Evolutionary conservation across 1,140 invertebrate species (phyloP).

Genomic region (Stratiolaelaps scimitus): DNA sequence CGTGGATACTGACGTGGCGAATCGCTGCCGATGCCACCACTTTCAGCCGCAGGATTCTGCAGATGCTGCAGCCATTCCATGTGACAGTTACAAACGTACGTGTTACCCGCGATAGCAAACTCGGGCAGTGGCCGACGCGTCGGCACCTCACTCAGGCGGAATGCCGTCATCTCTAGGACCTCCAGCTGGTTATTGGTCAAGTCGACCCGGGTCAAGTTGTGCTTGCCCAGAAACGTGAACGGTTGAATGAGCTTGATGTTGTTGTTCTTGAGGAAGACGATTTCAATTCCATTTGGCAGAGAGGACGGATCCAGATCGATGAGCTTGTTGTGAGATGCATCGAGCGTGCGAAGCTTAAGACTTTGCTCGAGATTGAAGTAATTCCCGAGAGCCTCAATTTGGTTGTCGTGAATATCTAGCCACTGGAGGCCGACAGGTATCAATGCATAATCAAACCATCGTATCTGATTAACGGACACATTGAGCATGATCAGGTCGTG

Average conservation of each 20-base stretch:
- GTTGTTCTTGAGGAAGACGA: constrained; percentile 69
- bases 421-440: constrained; percentile 67
- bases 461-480: constrained; percentile 73
- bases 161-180: constrained; percentile 62
- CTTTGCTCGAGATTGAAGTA: constrained; percentile 60
- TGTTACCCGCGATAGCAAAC: constrained; percentile 74
- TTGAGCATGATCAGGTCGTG: constrained; percentile 72
- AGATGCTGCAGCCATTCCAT: constrained; percentile 76
- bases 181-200: constrained; percentile 69
- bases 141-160: constrained; percentile 56
- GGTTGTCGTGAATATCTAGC: constrained; percentile 78
- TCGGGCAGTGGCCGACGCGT: constrained; percentile 53
- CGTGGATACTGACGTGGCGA: constrained; percentile 62
- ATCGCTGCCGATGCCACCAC: too few species aligned
- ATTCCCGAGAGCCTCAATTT: constrained; percentile 66
- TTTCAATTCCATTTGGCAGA: constrained; percentile 60
- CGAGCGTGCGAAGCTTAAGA: constrained; percentile 58
- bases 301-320: constrained; percentile 55
- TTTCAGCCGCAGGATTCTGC: constrained; percentile 44
- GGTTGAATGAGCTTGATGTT: constrained; percentile 60
- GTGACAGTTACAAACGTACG: constrained; percentile 72
- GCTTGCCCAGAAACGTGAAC: constrained; percentile 67
- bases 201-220: constrained; percentile 65
- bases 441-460: constrained; percentile 76
- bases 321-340: constrained; percentile 67